These are phyloP conservation scores for Eulemur rufifrons DNA, from an alignment of 2,113 vertebrate genomes.

Conservation along the genomic window DNA sequence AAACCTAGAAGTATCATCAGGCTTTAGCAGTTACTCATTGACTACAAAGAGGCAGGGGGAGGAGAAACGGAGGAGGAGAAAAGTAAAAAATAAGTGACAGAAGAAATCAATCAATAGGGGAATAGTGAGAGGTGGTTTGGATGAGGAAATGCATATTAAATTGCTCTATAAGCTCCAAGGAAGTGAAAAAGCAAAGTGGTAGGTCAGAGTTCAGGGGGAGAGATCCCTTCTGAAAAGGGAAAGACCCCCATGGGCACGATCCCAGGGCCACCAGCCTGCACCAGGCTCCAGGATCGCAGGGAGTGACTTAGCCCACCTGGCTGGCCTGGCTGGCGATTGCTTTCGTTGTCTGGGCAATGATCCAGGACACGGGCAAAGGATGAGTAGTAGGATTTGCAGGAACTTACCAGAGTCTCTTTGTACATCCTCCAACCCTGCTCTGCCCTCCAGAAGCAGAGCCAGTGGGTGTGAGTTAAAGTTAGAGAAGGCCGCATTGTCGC, in stretches of 20 bases:
- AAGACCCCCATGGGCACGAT: rapidly evolving
- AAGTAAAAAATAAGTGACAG: not conserved
- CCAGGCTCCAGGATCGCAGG: rapidly evolving
- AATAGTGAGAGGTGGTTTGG: not conserved
- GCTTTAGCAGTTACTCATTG: not conserved
- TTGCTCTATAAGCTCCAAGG: not conserved
- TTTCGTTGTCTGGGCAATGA: not conserved
- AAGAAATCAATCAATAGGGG: not conserved
- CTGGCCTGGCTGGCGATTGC: too few relatives aligned
- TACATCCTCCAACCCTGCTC: too few relatives aligned
- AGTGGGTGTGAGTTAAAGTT: not conserved
- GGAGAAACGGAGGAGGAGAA: not conserved
- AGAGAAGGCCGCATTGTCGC: not conserved
- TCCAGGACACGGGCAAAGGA: not conserved
- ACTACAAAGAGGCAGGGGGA: not conserved
- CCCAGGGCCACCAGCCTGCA: not conserved
- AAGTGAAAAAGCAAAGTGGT: not conserved
- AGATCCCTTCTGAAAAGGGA: not conserved
- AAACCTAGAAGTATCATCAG: not conserved
- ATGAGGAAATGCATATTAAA: not conserved
- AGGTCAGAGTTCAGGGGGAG: not conserved
- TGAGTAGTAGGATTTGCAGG: not conserved
- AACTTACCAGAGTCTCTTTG: not conserved
- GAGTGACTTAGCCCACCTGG: not conserved
- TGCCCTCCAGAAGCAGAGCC: not conserved